Evolutionary conservation across 1,140 invertebrate genomes (phyloP), one percentile per base, ranked within the genome.

Genomic region (Drosophila bocqueti): DNA sequence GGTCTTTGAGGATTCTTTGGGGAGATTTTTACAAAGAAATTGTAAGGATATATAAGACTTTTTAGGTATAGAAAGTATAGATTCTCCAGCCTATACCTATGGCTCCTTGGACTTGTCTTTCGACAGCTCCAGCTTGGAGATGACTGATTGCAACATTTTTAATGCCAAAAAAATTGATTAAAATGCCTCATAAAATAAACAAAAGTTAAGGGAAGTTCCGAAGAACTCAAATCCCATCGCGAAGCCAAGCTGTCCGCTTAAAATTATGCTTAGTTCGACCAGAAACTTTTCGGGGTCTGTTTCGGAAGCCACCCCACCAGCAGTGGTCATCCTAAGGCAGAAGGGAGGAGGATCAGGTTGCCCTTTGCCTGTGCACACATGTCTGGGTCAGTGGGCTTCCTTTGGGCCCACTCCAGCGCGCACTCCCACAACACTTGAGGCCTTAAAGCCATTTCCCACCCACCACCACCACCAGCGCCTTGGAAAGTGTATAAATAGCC

Each of bases 341-440:
- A 8, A 18, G 38, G 24, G 15, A 40, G 36, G 54, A 26, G 55
- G 64, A 42, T 49, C 42, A 46, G 55, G 50, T 42, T 63, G 59
- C 67, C 69, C 54, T 72, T 43, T 72, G 68, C 54, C 69, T 49
- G 46, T 24, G 54, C 40, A 73, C 65, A 83, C 73, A 75, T 89
- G 84, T 89, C 81, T 89, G 84, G 84, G 84, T 89, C 84, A 89
- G 73, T 89, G 69, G 81, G 85, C 79, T 71, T 79, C 75, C 67
- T 72, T 83, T 83, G 63, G 54, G 43, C 45, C 50, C 54, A 40
- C 46, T 65, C 40, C 47, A 43, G 46, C 38, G 4, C 52, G 38
- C 38, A 38, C 54, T 38, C 31, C 42, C 49, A 34, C 49, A 72
- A 49, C 83, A 85, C 79, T 87, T 83, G 46, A 75, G 46, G 61